A percentile compares a stretch with the other conserved stretches of the same genome.
These are phyloP conservation scores for Gasterosteus aculeatus DNA, from an alignment of 2,113 vertebrate species.

Conservation along the genomic window DNA sequence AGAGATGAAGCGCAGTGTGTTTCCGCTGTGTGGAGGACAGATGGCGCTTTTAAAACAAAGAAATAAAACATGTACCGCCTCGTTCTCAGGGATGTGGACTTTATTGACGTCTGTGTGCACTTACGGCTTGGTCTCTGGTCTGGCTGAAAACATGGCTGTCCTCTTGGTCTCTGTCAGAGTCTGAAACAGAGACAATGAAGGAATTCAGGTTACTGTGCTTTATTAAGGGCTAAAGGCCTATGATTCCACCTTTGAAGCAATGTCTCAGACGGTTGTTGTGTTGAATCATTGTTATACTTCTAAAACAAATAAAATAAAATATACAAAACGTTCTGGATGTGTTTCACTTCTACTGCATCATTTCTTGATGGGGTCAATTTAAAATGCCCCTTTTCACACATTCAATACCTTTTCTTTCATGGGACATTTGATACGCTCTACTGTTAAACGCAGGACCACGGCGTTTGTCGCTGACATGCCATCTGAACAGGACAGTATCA, in stretches of 20 bases:
- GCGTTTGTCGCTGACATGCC: not conserved
- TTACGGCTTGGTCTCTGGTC: conserved; percentile 74
- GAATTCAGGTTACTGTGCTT: not conserved
- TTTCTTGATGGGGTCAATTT: not conserved
- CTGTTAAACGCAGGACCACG: not conserved
- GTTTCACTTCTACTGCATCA: not conserved
- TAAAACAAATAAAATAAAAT: not conserved
- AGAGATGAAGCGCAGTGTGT: not conserved
- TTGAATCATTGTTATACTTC: not conserved
- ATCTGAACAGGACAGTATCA: conserved; percentile 7
- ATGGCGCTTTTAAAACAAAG: conserved; percentile 5
- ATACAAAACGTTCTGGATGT: not conserved
- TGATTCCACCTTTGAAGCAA: not conserved
- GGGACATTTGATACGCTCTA: not conserved
- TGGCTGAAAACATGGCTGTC: conserved; percentile 76
- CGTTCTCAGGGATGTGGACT: not conserved
- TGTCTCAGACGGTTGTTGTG: not conserved
- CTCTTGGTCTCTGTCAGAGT: conserved; percentile 78
- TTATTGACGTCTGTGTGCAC: conserved; percentile 34
- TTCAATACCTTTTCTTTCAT: not conserved
- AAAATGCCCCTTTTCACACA: not conserved
- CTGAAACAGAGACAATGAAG: conserved; percentile 59
- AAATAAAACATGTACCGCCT: conserved; percentile 3
- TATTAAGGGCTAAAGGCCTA: too few relatives aligned
- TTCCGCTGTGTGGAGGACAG: not conserved